Percentiles rank a stretch among this genome's conserved stretches.
Conservation (phyloP, 2,797 vertebrate genomes). For the Pogoniulus pusillus region DNA sequence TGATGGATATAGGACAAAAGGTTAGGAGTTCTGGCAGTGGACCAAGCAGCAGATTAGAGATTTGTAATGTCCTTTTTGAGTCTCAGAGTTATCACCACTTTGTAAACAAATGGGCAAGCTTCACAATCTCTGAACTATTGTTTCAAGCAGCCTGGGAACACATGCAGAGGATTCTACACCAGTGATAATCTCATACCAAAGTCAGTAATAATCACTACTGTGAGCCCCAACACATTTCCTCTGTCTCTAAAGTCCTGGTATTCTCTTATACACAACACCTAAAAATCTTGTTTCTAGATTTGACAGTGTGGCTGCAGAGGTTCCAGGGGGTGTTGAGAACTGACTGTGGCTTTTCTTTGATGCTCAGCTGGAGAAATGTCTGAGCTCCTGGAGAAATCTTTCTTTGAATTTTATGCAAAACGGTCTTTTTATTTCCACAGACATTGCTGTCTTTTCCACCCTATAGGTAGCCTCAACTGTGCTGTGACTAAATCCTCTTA, state of each 20-base stretch:
- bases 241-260: not conserved
- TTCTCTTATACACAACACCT: not conserved
- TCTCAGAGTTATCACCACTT: not conserved
- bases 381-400: not conserved
- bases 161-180: not conserved
- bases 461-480: not conserved
- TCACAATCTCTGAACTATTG: not conserved
- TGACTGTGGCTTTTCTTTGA: not conserved
- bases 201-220: not conserved
- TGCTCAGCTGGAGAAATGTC: not conserved
- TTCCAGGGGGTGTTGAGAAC: not conserved
- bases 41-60: not conserved
- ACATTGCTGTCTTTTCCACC: not conserved
- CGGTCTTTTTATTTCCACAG: not conserved
- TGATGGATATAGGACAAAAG: not conserved
- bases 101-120: not conserved
- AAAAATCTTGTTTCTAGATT: not conserved
- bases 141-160: not conserved
- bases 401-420: not conserved
- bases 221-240: not conserved
- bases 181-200: not conserved
- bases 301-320: not conserved
- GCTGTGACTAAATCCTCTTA: slow-evolving; percentile 17
- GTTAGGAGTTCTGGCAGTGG: not conserved
- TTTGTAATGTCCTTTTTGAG: not conserved